These are phyloP conservation scores for Hyalella azteca DNA, from an alignment of 2,888 invertebrate species.

Conservation along the genomic window DNA sequence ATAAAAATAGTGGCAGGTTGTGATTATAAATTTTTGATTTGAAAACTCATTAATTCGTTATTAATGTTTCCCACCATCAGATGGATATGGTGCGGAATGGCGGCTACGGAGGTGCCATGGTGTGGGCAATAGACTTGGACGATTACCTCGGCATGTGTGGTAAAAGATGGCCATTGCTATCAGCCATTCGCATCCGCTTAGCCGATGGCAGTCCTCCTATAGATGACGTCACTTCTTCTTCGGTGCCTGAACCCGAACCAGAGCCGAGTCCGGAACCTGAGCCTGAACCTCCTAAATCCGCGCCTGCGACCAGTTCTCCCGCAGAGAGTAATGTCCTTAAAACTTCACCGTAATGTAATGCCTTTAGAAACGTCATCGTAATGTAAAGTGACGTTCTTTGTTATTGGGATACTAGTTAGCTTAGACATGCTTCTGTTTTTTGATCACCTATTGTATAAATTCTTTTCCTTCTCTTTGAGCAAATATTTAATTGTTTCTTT, in stretches of 20 bases:
- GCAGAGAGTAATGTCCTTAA: slow-evolving; percentile 25
- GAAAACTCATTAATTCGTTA: no score
- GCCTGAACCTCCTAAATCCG: background rate
- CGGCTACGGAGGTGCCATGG: slow-evolving; percentile 62
- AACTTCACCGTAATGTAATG: no score
- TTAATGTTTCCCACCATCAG: no score
- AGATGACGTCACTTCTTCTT: background rate
- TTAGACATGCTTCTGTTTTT: no score
- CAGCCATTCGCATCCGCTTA: slow-evolving; percentile 45
- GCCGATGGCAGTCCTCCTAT: background rate
- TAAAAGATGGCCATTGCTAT: slow-evolving; percentile 55
- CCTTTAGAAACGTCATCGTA: no score
- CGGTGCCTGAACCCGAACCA: slow-evolving; percentile 6
- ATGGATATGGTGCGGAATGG: slow-evolving; percentile 66
- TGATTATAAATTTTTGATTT: no score
- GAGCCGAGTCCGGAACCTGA: slow-evolving; percentile 5
- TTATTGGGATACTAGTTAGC: no score
- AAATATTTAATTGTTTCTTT: no score
- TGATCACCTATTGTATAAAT: no score
- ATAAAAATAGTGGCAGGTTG: no score
- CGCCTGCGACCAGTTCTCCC: background rate
- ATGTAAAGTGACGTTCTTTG: no score
- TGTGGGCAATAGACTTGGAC: slow-evolving; percentile 63
- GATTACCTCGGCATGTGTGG: slow-evolving; percentile 61
- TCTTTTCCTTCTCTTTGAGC: no score